Evolutionary conservation across 2,113 vertebrate genomes (phyloP).

Genomic region (Sakesphorus luctuosus): DNA sequence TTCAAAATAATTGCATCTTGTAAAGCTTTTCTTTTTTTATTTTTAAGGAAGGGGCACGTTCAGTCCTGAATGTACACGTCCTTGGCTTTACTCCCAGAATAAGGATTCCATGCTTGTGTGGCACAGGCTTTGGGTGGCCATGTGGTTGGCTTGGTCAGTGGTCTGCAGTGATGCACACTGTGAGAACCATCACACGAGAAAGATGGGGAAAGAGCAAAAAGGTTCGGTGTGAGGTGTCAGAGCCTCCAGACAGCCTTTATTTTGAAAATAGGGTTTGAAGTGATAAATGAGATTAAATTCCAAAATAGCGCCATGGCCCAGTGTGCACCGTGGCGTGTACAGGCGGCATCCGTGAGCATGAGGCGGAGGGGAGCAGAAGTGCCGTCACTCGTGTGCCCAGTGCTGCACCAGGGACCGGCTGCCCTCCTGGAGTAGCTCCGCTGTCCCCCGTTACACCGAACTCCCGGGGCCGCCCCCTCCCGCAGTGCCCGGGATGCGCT

Average conservation of each 20-base stretch:
- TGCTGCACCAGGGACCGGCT: not conserved
- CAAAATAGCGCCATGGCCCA: fast-evolving
- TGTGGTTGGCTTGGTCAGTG: fast-evolving
- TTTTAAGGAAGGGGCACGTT: not conserved
- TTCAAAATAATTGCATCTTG: not conserved
- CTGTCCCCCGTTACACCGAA: fast-evolving
- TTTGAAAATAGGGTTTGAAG: not conserved
- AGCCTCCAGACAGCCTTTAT: not conserved
- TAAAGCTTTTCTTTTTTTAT: not conserved
- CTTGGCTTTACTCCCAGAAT: fast-evolving
- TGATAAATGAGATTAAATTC: not conserved
- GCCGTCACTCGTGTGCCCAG: fast-evolving
- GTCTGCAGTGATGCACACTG: fast-evolving
- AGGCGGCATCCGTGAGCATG: fast-evolving
- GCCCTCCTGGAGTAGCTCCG: too few species aligned
- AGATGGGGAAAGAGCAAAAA: too few species aligned
- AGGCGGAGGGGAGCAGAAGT: not conserved
- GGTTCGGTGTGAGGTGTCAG: fast-evolving
- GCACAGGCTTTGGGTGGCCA: fast-evolving
- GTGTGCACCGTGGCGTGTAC: fast-evolving
- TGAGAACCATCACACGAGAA: not conserved
- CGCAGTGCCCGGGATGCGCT: not conserved
- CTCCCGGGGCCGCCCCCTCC: not conserved
- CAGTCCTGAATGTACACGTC: not conserved
- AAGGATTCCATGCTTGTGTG: fast-evolving